Evolutionary conservation across 1,140 invertebrate species (phyloP), one percentile per base, ranked within the genome.

Genomic region (Diplogasteroides magnus): DNA sequence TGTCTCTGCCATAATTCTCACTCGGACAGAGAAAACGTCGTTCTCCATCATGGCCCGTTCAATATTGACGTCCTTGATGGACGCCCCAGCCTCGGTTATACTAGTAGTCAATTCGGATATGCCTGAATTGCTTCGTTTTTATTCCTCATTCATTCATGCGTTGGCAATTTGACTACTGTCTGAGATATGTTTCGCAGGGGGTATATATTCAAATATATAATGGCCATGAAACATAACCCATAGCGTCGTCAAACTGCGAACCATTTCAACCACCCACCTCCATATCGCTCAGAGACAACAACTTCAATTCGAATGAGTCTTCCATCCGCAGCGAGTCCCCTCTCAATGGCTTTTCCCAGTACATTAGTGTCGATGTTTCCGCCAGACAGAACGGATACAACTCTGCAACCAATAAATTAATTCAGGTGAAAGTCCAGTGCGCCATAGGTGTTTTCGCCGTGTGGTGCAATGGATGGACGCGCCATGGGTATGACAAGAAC

Each of bases 331-430:
- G 91, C 91, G 77, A 96, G 84, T 26, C 92, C 93, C 60, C 93
- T 86, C 78, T 96, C 93, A 67, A 96, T 85, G 61, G 91, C 91
- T 29, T 92, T 85, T 0, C 92, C 91, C 58, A 96, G 86, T 0
- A 93, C 89, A 0, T 91, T 93, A 2, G 91, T 92, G 78, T 95
- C 92, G 64, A 96, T 95, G 84, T 96, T 96, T 28, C 93, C 93
- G 1, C 93, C 93, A 80, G 90, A 91, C 0, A 94, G 81, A 31
- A 90, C 86, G 31, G 91, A 85, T 0, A 92, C 91, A 13, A 95
- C 90, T 78, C 91, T 91, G 69, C 58, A 82, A 23, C n/a, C 14
- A n/a, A n/a, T n/a, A n/a, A n/a, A n/a, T n/a, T n/a, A n/a, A n/a
- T n/a, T n/a, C n/a, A n/a, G n/a, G n/a, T n/a, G n/a, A n/a, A n/a